Percentiles rank a stretch among this genome's conserved stretches.
These are phyloP conservation scores for Ibycter americanus DNA, from an alignment of 2,797 vertebrate species.

Conservation along the genomic window DNA sequence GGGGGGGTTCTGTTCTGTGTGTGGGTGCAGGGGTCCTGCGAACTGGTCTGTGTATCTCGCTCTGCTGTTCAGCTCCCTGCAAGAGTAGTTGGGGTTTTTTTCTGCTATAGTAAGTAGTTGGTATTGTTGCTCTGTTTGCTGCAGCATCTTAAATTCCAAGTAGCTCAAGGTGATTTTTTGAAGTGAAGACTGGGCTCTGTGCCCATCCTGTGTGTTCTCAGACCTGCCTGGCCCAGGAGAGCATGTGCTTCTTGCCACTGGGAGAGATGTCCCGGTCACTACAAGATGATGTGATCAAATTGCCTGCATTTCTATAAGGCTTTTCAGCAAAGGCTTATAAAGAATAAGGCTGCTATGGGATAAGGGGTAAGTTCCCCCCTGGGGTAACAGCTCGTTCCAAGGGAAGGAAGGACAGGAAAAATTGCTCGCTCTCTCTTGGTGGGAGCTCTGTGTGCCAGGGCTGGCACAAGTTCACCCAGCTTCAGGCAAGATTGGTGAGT, in stretches of 20 bases:
- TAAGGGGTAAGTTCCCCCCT: neutral
- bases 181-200: neutral
- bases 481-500: rapidly evolving
- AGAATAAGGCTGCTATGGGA: neutral
- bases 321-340: neutral
- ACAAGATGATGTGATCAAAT: neutral
- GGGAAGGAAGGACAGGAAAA: neutral
- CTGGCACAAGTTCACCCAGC: neutral
- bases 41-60: neutral
- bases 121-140: neutral
- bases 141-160: neutral
- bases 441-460: neutral
- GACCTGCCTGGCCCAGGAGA: neutral
- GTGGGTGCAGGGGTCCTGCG: neutral
- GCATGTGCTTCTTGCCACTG: rapidly evolving
- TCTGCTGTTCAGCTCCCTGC: neutral
- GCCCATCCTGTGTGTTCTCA: neutral
- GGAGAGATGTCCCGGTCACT: neutral
- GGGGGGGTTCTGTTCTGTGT: neutral
- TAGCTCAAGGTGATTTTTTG: neutral
- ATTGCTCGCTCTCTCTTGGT: neutral
- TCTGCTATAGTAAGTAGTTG: neutral
- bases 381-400: neutral
- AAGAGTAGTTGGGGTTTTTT: neutral
- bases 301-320: neutral